These are phyloP conservation scores for Mesochorus sp. DNA, from an alignment of 2,888 invertebrate genomes.

Conservation along the genomic window DNA sequence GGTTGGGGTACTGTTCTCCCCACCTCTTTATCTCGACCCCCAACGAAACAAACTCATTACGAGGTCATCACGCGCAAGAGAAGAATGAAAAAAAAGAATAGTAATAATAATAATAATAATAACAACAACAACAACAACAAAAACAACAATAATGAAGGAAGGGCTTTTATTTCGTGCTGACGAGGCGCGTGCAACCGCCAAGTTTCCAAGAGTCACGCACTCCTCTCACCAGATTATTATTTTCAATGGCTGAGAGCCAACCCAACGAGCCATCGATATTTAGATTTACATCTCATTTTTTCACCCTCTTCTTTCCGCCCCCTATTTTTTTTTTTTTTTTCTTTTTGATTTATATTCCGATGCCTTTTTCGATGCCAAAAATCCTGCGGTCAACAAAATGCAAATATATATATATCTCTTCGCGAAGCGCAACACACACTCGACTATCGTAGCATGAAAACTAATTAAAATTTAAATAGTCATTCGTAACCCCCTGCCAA, in stretches of 20 bases:
- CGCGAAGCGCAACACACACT: not conserved
- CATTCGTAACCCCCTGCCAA: conserved; percentile 52
- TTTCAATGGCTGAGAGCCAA: no score
- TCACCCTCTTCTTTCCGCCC: no score
- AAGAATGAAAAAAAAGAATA: conserved; percentile 7
- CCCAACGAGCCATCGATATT: no score
- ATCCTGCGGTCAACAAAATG: not conserved
- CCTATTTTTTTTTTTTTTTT: not conserved
- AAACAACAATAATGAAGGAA: not conserved
- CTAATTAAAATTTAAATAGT: conserved; percentile 57
- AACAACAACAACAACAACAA: not conserved
- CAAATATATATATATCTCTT: not conserved
- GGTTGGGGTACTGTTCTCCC: not conserved
- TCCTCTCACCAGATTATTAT: no score
- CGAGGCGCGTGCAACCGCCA: conserved; percentile 29
- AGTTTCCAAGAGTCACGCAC: conserved; percentile 49
- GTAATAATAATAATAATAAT: not conserved
- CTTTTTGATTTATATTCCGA: not conserved
- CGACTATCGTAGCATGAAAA: not conserved
- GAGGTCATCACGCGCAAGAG: conserved; percentile 39
- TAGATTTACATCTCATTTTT: no score
- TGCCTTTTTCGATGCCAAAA: not conserved
- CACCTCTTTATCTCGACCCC: conserved; percentile 16
- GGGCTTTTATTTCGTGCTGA: conserved; percentile 46
- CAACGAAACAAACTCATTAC: conserved; percentile 50